Conservation (phyloP, 2,797 vertebrate species). For the Pitangus sulphuratus region DNA sequence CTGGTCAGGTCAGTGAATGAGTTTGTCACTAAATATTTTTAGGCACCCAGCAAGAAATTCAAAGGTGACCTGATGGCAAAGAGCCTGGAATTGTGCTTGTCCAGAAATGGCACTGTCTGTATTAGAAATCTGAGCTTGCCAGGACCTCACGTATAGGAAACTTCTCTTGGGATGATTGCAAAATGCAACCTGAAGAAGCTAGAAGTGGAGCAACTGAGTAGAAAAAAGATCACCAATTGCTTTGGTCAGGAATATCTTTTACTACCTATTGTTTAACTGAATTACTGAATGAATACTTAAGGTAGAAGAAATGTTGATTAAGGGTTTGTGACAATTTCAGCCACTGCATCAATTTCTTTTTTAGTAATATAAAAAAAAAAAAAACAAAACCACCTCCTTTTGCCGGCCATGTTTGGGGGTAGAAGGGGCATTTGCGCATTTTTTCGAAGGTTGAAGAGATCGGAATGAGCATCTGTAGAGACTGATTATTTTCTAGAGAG, state of each 20-base stretch:
- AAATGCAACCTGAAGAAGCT: neutral
- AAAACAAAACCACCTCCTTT: neutral
- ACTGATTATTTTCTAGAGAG: neutral
- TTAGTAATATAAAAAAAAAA: neutral
- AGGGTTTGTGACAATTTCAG: neutral
- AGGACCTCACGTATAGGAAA: neutral
- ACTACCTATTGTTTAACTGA: neutral
- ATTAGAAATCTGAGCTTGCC: neutral
- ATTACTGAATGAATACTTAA: neutral
- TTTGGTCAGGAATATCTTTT: neutral
- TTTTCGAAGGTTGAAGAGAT: neutral
- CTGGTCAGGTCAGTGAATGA: neutral
- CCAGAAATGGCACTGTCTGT: neutral
- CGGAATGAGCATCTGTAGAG: neutral
- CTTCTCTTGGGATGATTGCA: neutral
- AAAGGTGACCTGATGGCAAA: neutral
- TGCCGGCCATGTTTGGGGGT: fast-evolving
- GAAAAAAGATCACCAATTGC: neutral
- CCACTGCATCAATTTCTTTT: neutral
- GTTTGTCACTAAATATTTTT: neutral
- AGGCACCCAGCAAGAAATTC: neutral
- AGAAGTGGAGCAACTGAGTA: neutral
- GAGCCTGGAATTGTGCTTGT: neutral
- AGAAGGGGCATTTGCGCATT: fast-evolving
- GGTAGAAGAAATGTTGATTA: neutral